phyloP scores from a whole-genome alignment of 2,113 vertebrate species.

The Microcebus murinus region DNA sequence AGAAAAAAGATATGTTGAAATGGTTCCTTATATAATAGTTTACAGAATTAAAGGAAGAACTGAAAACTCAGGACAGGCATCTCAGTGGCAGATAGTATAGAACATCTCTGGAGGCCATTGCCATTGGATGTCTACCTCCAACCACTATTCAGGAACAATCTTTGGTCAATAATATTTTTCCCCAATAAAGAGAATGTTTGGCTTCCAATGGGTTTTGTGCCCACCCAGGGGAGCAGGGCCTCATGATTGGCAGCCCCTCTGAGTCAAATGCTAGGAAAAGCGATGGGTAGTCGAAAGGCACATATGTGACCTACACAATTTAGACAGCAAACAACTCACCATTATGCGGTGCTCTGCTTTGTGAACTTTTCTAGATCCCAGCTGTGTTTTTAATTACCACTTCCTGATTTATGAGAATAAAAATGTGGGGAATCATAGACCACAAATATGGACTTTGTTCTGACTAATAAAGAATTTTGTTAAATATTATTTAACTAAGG shows the following conservation, averaged over 20 bases:
- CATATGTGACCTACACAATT: neutral
- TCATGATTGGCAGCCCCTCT: neutral
- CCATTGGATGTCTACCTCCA: neutral
- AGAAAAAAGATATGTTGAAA: neutral
- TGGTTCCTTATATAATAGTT: neutral
- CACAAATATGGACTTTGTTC: slow-evolving; percentile 18
- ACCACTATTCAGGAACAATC: neutral
- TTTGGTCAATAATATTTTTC: neutral
- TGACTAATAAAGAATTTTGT: slow-evolving; percentile 17
- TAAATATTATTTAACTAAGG: slow-evolving; percentile 56
- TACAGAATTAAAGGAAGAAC: neutral
- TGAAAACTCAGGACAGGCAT: neutral
- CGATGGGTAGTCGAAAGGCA: neutral
- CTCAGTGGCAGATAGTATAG: neutral
- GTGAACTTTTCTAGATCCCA: slow-evolving; percentile 13
- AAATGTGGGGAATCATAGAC: neutral
- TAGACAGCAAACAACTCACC: neutral
- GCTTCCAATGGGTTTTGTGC: neutral
- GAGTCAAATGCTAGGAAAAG: neutral
- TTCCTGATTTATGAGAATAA: neutral
- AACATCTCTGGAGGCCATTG: too few species aligned
- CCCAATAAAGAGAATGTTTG: neutral
- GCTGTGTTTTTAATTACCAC: slow-evolving; percentile 35
- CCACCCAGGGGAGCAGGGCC: neutral
- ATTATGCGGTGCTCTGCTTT: neutral